Evolutionary conservation across 2,888 invertebrate species (phyloP), one percentile per base, ranked within the genome.

Genomic region (Limnephilus auricula): DNA sequence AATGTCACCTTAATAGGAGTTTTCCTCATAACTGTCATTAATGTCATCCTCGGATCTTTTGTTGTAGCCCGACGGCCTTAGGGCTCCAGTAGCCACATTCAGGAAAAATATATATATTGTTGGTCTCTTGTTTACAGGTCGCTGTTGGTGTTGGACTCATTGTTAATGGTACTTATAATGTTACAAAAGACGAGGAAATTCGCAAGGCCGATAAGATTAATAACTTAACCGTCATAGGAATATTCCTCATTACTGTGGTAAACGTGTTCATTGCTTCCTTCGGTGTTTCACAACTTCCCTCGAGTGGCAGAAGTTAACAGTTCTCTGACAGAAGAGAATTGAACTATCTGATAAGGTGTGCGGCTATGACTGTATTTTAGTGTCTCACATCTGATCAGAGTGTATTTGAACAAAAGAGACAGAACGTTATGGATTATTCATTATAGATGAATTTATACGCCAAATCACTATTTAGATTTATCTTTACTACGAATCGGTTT

Each of bases 231-330:
- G 97, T 98, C 2, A 96, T 98, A 92, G 98, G 98, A 85, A 97
- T 99, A 92, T 99, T 99, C 94, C 95, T 98, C 89, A 97, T 99
- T 89, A 98, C 98, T 10, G 97, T 98, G 87, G 96, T 98, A 18
- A 99, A 99, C 94, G 98, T 99, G 37, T 98, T 99, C 94, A 98
- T 99, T 93, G 97, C 98, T 0, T 97, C 98, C 0, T 99, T 99
- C 95, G 98, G 98, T 80, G 98, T 98, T 0, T 97, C 97, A 18
- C 91, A 92, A 32, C 34, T 90, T 34, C 90, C 90, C 34, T 9
- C 18, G 12, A 87, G 34, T 65, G 6, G 30, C 65, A 6, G 65
- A 65, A 65, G 65, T 65, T 65, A 65, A 65, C 65, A 6, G 65
- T 9, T 65, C 65, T 65, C 65, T 65, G 6, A n/a, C 25, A 65